These are phyloP conservation scores for Gracilinanus agilis DNA, from an alignment of 2,113 vertebrate genomes.

Conservation along the genomic window DNA sequence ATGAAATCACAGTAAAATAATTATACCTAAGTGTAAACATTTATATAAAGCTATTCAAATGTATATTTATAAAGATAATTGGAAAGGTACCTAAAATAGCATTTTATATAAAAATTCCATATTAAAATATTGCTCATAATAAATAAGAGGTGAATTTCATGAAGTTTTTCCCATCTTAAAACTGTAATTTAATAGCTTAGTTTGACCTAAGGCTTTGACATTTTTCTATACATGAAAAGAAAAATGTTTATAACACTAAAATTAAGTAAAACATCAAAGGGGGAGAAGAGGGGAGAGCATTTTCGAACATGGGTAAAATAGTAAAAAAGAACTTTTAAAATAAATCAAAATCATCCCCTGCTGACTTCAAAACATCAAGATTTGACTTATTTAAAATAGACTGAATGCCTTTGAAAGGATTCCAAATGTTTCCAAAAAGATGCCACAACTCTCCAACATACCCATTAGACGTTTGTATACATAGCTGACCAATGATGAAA, in stretches of 20 bases:
- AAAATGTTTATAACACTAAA: too few relatives aligned
- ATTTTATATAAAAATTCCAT: constrained; percentile 87
- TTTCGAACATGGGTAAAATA: constrained; percentile 46
- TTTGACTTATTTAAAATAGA: constrained; percentile 37
- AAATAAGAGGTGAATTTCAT: constrained; percentile 84
- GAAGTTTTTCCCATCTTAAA: constrained; percentile 82
- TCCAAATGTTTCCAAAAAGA: constrained; percentile 71
- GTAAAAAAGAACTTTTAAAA: constrained; percentile 51
- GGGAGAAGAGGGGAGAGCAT: constrained; percentile 59
- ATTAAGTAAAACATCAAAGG: constrained; percentile 48
- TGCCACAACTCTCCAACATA: constrained; percentile 56
- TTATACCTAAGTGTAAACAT: constrained; percentile 77
- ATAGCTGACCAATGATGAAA: constrained; percentile 37
- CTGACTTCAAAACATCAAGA: constrained; percentile 65
- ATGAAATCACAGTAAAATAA: constrained; percentile 70
- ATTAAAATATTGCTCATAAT: constrained; percentile 89
- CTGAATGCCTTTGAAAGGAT: constrained; percentile 37
- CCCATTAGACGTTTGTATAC: constrained; percentile 48
- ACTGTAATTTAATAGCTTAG: constrained; percentile 73
- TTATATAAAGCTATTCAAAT: constrained; percentile 80
- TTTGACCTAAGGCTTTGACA: constrained; percentile 52
- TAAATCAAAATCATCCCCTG: constrained; percentile 58
- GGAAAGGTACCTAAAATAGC: constrained; percentile 89
- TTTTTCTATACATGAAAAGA: too few relatives aligned
- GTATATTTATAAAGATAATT: constrained; percentile 85